Evolutionary conservation across 2,797 vertebrate species (phyloP), one percentile per base, ranked within the genome.

Genomic region (Myotis pilosus): DNA sequence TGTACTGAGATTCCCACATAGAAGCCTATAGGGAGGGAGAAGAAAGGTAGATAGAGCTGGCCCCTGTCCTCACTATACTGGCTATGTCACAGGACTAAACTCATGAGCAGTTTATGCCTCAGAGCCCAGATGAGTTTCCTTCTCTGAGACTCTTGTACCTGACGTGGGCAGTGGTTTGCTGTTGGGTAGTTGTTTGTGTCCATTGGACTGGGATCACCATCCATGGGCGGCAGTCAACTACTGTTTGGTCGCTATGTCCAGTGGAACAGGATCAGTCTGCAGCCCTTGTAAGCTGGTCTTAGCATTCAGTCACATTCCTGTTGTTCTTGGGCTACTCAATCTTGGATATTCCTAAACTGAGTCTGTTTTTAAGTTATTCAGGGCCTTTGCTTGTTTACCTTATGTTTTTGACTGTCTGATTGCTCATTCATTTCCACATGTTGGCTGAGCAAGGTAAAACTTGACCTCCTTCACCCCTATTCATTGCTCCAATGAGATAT

Each of bases 401-500:
- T 66, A 17, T 30, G 22, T 71, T 94, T 94, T 44, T 12, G 4
- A 41, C 25, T 78, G 38, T 78, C 51, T 79, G 76, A 33, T 62
- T 74, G 51, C 38, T 15, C 64, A 81, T 66, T 93, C 64, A 83
- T 82, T 83, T 78, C 33, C 49, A 36, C 11, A 23, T 25, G 47
- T 47, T 69, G 68, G 7, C 78, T 38, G 51, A 86, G 30, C 47
- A 72, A 36, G 44, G 38, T 95, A 64, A 87, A 94, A 78, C 16
- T 9, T 71, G 47, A 53, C 82, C 72, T 81, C 16, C 49, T 74
- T 80, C 60, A 16, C 33, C 33, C 28, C 49, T 69, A 25, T 79
- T 93, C 78, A 69, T 57, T 57, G 71, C 49, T 78, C 78, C 85
- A 44, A n/a, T n/a, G 66, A 95, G 69, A 36, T 64, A 76, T 81